A percentile compares a stretch with the other conserved stretches of the same genome.
These are phyloP conservation scores for Scaptodrosophila lebanonensis DNA, from an alignment of 1,140 invertebrate species.

Conservation along the genomic window DNA sequence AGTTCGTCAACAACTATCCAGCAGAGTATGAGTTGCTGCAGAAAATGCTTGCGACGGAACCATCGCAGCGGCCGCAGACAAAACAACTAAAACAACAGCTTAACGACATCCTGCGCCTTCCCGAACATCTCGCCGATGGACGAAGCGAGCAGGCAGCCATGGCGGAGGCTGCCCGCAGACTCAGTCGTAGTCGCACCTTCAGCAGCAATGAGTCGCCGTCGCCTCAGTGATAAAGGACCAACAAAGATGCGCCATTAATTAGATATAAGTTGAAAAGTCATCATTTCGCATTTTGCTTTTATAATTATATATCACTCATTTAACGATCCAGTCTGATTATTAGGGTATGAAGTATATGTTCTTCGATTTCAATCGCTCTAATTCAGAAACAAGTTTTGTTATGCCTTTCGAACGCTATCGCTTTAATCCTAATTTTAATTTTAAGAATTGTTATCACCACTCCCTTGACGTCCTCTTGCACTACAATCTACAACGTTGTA, in stretches of 20 bases:
- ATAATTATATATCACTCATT: slow-evolving; percentile 7
- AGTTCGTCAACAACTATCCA: slow-evolving; percentile 82
- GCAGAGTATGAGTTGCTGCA: slow-evolving; percentile 84
- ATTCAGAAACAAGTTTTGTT: no score
- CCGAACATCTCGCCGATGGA: slow-evolving; percentile 48
- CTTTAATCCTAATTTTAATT: no score
- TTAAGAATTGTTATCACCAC: no score
- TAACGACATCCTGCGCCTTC: slow-evolving; percentile 50
- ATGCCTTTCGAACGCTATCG: no score
- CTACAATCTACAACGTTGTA: no score
- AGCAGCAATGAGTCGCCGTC: slow-evolving; percentile 53
- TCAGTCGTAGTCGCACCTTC: slow-evolving; percentile 68
- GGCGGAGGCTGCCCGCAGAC: slow-evolving; percentile 47
- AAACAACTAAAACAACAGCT: slow-evolving; percentile 80
- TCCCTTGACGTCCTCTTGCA: no score
- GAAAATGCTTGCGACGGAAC: slow-evolving; percentile 86
- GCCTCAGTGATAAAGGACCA: slow-evolving; percentile 42
- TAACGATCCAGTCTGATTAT: no score
- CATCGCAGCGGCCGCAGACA: slow-evolving; percentile 86
- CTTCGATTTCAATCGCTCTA: no score
- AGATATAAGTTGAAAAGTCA: slow-evolving; percentile 22
- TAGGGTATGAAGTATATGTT: no score
- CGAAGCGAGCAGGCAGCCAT: slow-evolving; percentile 51
- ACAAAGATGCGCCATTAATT: slow-evolving; percentile 2
- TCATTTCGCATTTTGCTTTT: slow-evolving; percentile 27